These are phyloP conservation scores for Hypotaenidia philippensis DNA, from an alignment of 2,797 vertebrate genomes.

Conservation along the genomic window DNA sequence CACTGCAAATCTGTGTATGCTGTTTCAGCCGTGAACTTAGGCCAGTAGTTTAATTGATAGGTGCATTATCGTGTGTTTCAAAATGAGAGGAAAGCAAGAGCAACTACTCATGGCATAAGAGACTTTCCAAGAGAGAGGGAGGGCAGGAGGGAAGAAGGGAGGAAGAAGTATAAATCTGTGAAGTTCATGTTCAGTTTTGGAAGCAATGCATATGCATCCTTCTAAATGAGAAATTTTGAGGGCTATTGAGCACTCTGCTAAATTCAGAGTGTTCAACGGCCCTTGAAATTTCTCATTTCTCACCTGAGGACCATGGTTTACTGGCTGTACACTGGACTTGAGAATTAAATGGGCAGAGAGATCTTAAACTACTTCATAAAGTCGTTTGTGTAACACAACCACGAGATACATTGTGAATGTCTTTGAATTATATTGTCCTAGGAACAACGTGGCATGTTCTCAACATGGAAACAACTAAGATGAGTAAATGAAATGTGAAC, in stretches of 20 bases:
- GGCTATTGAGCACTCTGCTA: slow-evolving; percentile 70
- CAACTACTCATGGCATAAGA: background rate
- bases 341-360: slow-evolving; percentile 48
- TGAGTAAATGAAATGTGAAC: background rate
- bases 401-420: background rate
- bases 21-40: background rate
- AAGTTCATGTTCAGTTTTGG: slow-evolving; percentile 47
- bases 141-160: background rate
- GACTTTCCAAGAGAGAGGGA: background rate
- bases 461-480: no score
- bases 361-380: slow-evolving; percentile 23
- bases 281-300: slow-evolving; percentile 82
- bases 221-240: slow-evolving; percentile 81
- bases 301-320: slow-evolving; percentile 63
- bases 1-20: no score
- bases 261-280: slow-evolving; percentile 67
- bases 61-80: fast-evolving
- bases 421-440: background rate
- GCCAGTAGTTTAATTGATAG: background rate
- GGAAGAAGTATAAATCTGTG: slow-evolving; percentile 38
- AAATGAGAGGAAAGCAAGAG: background rate
- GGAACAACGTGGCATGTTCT: no score
- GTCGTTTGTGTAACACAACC: background rate
- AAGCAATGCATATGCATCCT: slow-evolving; percentile 59
- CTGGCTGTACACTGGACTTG: slow-evolving; percentile 34